Evolutionary conservation across 2,888 invertebrate genomes (phyloP), one percentile per base, ranked within the genome.

Genomic region (Eretmocerus hayati): DNA sequence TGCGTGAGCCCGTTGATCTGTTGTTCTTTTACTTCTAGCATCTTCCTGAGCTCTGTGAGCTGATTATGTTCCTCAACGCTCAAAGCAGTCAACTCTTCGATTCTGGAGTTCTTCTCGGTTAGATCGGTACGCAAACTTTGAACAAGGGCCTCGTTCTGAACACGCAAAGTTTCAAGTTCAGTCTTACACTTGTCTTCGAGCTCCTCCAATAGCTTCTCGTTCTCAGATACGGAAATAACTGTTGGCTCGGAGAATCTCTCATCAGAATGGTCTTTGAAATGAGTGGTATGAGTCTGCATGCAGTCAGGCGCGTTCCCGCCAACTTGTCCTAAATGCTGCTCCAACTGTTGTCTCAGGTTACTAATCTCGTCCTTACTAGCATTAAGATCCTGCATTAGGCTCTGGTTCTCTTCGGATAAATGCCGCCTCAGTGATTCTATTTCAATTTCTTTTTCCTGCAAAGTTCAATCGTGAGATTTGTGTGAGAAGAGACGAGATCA

Each of bases 1-100:
- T 81, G 80, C 62, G 83, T 84, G 19, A 87, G 66, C 0, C 80
- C 78, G 3, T 82, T 81, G 53, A 87, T 82, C 69, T 86, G 86
- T 43, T 81, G 68, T 59, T 86, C 86, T 64, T 85, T 87, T 42
- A 77, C 78, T 61, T 84, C 84, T 42, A 87, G 72, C 1, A 79
- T 81, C 2, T 72, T 64, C 61, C 81, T 78, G 60, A 83, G 68
- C 62, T 84, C 81, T 0, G 65, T 59, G n/a, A 78, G 58, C 61
- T 78, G 80, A 30, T 66, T 72, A 8, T 76, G 71, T 59, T 81
- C 76, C 56, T 80, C 80, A 57, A 78, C 75, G 40, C 79, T 66
- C 15, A 76, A 60, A 21, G 68, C 67, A 50, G 77, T 74, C 40
- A 82, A 72, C 53, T 83, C 80, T 6, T 69, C 63, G 31, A 82